Base-by-base conservation (phyloP, 2,113 vertebrate species). In the Chitala chitala region DNA sequence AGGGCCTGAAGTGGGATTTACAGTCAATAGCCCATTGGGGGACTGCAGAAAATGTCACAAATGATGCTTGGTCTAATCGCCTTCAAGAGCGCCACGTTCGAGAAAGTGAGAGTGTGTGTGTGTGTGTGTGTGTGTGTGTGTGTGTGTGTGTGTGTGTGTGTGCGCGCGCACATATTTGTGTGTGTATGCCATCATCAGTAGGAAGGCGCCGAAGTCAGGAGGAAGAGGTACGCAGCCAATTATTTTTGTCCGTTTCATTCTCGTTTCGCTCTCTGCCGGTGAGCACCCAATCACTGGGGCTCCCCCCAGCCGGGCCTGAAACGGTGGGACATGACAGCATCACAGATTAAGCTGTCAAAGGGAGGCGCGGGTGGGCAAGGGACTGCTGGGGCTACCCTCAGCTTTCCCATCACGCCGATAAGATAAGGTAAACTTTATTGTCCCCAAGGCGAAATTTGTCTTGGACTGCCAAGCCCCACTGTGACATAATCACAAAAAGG, bases 191-290 rank as follows among this genome's bases (percentile, higher is more conserved):
- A 29, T 26, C 26, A 33, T 31, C 1, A 4, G n/a, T n/a, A n/a
- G n/a, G n/a, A n/a, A n/a, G n/a, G 24, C 4, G 12, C 17, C 38
- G 42, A n/a, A 56, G 2, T 1, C n/a, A n/a, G 58, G 17, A 58
- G 77, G 59, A 72, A 76, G 76, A 17, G 77, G 80, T 83, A 80
- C 80, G 78, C 68, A 86, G 86, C 84, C 89, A 89, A 89, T 90
- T 89, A 91, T 88, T 86, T 88, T 82, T 84, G 85, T 84, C 87
- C 83, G 79, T 84, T 81, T 69, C 71, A 20, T 33, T n/a, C n/a
- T n/a, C n/a, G n/a, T n/a, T n/a, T 79, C 81, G 73, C 82, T 85
- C 81, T 81, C 86, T 80, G 80, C 80, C 80, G 81, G 82, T 79
- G 82, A 51, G 83, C 85, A 81, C 82, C 84, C 84, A 84, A 84